Evolutionary conservation across 2,888 invertebrate genomes (phyloP), one percentile per base, ranked within the genome.

Genomic region (Thymelicus acteon): DNA sequence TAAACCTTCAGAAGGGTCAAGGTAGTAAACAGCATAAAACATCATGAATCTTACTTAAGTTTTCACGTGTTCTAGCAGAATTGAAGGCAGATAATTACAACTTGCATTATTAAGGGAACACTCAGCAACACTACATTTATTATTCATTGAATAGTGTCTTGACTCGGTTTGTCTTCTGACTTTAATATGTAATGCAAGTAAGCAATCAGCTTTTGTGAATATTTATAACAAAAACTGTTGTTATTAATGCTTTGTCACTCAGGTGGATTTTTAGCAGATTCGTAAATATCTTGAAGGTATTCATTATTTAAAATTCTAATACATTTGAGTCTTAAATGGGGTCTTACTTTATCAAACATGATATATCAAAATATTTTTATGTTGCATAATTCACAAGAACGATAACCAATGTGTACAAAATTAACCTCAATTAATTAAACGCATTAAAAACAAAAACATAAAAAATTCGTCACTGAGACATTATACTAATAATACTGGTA

Each of bases 121-220:
- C 70, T 70, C 70, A 70, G 60, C 64, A 52, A 31, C 58, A 47
- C 37, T 24, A 8, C 12, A 44, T 70, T 44, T 65, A 70, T 70
- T 70, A 70, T 70, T 70, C 64, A 70, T 70, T 65, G 64, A 44
- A 70, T 64, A 70, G 70, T 70, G 64, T 70, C 58, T 58, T 64
- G 64, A 70, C 64, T 52, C 47, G 65, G 71, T 71, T 49, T 63
- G 62, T 69, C 57, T 54, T 66, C 57, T 71, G 60, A 64, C 65
- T 65, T 60, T 60, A 65, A 54, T 64, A 60, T 70, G 60, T 71
- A 64, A 40, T 64, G 52, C 65, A 65, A 65, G 71, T 52, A 71
- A 65, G 71, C 71, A 71, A 71, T 70, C 70, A 58, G 58, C 49
- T 60, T 37, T 31, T 44, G 24, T 64, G 60, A 63, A 63, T 70